phyloP scores from a whole-genome alignment of 92 coral and sea anemone genomes.

The Epizoanthus ramosus region DNA sequence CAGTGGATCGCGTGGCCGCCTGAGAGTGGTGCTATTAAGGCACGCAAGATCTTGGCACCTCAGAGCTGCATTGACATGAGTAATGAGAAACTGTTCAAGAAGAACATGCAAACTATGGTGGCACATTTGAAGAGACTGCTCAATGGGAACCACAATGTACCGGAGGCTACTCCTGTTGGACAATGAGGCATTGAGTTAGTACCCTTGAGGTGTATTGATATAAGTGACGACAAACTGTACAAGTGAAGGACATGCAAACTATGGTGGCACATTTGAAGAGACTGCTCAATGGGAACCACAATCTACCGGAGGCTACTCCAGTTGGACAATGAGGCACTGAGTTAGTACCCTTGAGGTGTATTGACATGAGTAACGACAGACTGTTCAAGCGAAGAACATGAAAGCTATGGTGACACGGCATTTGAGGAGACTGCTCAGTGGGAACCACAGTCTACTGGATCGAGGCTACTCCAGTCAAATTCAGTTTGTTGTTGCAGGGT shows the following conservation, averaged over 20 bases:
- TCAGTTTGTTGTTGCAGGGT: no score
- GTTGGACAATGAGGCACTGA: neutral
- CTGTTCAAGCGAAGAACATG: conserved; percentile 65
- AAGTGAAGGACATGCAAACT: conserved; percentile 58
- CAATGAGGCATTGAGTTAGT: neutral
- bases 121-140: conserved; percentile 59
- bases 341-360: conserved; percentile 51
- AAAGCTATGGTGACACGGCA: conserved; percentile 53
- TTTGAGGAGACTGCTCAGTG: conserved; percentile 57
- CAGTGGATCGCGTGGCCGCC: conserved; percentile 97
- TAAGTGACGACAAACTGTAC: conserved; percentile 83
- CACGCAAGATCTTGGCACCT: conserved; percentile 77
- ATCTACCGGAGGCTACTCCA: no score
- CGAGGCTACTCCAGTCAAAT: no score
- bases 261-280: conserved; percentile 64
- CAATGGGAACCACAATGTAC: neutral
- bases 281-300: conserved; percentile 35
- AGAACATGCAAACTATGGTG: conserved; percentile 65
- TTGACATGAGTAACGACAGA: conserved; percentile 91
- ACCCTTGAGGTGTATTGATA: conserved; percentile 72
- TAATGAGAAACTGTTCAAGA: conserved; percentile 77
- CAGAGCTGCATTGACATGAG: conserved; percentile 83
- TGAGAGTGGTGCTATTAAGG: conserved; percentile 73
- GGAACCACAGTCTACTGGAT: neutral
- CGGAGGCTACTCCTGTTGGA: neutral